Conservation (phyloP, 2,888 invertebrate species). For the Cylloceria caligata region DNA sequence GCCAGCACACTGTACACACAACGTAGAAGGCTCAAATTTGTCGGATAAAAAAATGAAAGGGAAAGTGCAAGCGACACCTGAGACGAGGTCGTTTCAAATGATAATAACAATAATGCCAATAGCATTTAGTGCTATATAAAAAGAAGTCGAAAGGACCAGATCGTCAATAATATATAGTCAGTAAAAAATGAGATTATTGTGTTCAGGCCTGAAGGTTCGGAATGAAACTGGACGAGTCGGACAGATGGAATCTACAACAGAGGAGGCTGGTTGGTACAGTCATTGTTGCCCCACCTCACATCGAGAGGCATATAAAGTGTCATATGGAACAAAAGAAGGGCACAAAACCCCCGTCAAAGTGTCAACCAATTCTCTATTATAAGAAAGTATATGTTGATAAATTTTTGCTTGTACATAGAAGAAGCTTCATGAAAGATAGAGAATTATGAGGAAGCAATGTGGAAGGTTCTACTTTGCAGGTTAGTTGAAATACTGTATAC, state of each 20-base stretch:
- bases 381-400: no score
- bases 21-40: background rate
- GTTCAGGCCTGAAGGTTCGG: background rate
- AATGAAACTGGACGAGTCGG: background rate
- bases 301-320: background rate
- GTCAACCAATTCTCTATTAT: no score
- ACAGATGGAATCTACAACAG: constrained; percentile 1
- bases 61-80: constrained; percentile 11
- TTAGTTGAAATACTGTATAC: no score
- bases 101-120: constrained; percentile 21
- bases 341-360: no score
- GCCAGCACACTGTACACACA: background rate
- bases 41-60: constrained; percentile 12
- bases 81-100: constrained; percentile 1
- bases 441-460: no score
- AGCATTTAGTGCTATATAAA: background rate
- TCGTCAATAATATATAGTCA: background rate
- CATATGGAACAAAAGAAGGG: no score
- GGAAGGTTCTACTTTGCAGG: no score
- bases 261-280: no score
- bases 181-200: constrained; percentile 1
- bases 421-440: no score
- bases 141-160: background rate
- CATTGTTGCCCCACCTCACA: background rate
- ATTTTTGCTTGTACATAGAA: no score